These are phyloP conservation scores for Geodia barretti DNA, from an alignment of 37 sponge, comb jelly and placozoan species.

Conservation along the genomic window DNA sequence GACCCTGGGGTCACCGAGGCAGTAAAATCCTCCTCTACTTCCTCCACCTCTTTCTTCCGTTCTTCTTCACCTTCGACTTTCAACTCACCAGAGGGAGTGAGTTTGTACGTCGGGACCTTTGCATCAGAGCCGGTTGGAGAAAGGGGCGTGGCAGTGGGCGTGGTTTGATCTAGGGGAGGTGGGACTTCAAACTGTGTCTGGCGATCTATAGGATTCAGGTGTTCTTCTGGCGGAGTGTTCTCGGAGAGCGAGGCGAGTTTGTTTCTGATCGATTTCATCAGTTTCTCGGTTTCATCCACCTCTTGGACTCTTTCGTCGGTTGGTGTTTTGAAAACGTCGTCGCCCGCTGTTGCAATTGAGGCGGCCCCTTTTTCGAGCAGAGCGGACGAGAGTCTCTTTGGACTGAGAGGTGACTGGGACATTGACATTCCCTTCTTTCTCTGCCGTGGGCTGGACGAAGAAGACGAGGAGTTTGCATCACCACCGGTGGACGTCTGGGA, in stretches of 20 bases:
- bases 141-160: not conserved
- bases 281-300: not conserved
- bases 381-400: not conserved
- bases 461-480: not conserved
- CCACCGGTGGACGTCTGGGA: no score
- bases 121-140: no score
- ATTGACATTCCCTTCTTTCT: not conserved
- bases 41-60: not conserved
- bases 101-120: not conserved
- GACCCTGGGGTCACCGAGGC: not conserved
- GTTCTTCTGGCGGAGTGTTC: not conserved
- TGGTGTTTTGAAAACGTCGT: no score
- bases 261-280: not conserved
- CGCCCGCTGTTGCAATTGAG: no score
- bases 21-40: not conserved
- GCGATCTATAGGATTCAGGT: not conserved
- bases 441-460: not conserved
- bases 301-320: not conserved
- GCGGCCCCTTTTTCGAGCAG: not conserved
- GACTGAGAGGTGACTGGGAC: not conserved
- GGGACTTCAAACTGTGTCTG: not conserved
- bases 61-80: not conserved
- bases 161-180: not conserved
- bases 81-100: not conserved
- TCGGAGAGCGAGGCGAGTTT: not conserved